phyloP scores from a whole-genome alignment of 2,888 invertebrate species.

The Patella caerulea region DNA sequence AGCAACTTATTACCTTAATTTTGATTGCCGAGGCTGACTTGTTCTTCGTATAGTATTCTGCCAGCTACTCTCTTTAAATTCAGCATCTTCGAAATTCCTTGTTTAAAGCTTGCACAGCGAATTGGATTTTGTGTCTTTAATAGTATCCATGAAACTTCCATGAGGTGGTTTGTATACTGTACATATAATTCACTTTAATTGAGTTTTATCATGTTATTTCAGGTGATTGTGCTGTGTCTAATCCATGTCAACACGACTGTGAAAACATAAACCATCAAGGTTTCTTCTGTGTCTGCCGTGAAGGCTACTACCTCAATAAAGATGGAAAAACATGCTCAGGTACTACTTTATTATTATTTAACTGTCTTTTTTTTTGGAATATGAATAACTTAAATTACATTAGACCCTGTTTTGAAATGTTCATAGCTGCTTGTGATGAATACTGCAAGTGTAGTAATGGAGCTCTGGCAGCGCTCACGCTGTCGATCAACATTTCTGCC shows the following conservation, averaged over 20 bases:
- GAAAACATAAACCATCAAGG: constrained; percentile 54
- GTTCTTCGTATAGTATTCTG: no score
- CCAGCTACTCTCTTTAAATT: no score
- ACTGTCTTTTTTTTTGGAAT: no score
- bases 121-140: background rate
- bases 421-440: no score
- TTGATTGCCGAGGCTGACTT: no score
- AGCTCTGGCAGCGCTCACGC: no score
- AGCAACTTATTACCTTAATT: no score
- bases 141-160: background rate
- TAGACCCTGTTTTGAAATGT: no score
- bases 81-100: no score
- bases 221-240: constrained; percentile 32
- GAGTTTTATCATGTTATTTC: background rate
- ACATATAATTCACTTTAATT: background rate
- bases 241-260: constrained; percentile 54
- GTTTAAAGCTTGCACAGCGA: background rate
- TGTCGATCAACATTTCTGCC: no score
- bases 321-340: constrained; percentile 59
- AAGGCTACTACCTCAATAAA: constrained; percentile 50
- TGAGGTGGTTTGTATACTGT: background rate
- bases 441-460: no score
- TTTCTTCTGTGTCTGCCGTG: constrained; percentile 54
- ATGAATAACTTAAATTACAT: no score
- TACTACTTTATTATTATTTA: constrained; percentile 31